Evolutionary conservation across 2,888 invertebrate genomes (phyloP).

Genomic region (Cinara cedri): DNA sequence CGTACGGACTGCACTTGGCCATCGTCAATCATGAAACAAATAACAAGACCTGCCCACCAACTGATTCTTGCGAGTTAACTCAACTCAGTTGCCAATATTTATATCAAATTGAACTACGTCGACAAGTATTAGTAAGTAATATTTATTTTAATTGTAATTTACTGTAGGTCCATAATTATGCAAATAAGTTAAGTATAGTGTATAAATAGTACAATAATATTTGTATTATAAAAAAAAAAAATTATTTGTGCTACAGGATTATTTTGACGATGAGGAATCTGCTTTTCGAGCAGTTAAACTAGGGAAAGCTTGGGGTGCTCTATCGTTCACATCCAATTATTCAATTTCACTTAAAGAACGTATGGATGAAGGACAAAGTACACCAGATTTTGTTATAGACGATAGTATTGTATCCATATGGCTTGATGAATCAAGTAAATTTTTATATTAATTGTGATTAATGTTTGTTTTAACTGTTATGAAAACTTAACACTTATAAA

Average conservation of each 20-base stretch:
- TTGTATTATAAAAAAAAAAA: neutral
- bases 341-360: slow-evolving; percentile 72
- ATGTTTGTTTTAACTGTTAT: neutral
- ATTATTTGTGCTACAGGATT: slow-evolving; percentile 63
- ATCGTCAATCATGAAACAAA: slow-evolving; percentile 73
- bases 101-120: slow-evolving; percentile 71
- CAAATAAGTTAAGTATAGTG: no score
- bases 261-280: slow-evolving; percentile 67
- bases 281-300: slow-evolving; percentile 72
- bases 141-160: neutral
- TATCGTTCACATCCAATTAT: slow-evolving; percentile 79
- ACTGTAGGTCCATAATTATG: no score
- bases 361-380: slow-evolving; percentile 69
- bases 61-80: slow-evolving; percentile 69
- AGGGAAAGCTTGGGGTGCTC: slow-evolving; percentile 78
- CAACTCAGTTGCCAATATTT: slow-evolving; percentile 81
- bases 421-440: slow-evolving; percentile 85
- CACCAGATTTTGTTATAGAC: slow-evolving; percentile 67
- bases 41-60: slow-evolving; percentile 63
- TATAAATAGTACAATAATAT: no score
- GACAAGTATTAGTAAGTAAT: slow-evolving; percentile 72
- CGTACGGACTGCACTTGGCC: slow-evolving; percentile 76
- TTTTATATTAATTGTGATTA: neutral
- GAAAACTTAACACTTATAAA: no score
- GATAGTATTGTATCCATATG: slow-evolving; percentile 73